phyloP scores from a whole-genome alignment of 2,113 vertebrate genomes.

The Phyllostomus hastatus region DNA sequence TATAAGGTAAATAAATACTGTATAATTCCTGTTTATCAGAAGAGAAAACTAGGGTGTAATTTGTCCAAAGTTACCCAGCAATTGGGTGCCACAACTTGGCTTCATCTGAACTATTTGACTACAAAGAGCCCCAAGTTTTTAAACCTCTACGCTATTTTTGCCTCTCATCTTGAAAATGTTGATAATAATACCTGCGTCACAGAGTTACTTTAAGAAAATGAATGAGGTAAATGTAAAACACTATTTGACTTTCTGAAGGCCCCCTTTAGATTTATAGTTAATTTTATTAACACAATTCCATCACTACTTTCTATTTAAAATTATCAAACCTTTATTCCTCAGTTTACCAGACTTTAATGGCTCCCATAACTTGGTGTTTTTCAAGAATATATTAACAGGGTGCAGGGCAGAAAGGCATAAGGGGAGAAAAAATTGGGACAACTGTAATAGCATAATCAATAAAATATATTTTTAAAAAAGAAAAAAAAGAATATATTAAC shows the following conservation, averaged over 20 bases:
- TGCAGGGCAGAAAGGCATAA: too few relatives aligned
- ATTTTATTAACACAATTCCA: not conserved
- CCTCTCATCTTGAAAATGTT: conserved; percentile 23
- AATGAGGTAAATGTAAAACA: not conserved
- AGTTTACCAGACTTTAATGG: not conserved
- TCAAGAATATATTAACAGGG: not conserved
- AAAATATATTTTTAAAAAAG: too few relatives aligned
- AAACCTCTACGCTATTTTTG: not conserved
- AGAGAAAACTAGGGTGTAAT: not conserved
- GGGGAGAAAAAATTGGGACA: too few relatives aligned
- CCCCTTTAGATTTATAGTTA: not conserved
- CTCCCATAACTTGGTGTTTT: not conserved
- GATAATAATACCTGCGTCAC: not conserved
- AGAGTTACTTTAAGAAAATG: not conserved
- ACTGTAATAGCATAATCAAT: too few relatives aligned
- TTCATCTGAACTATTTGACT: not conserved
- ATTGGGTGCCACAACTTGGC: not conserved
- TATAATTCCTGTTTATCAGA: not conserved
- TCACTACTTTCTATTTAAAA: conserved; percentile 33
- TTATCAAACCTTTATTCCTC: not conserved
- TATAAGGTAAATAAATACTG: not conserved
- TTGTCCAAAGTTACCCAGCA: not conserved
- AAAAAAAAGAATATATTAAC: not conserved
- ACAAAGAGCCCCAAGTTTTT: not conserved
- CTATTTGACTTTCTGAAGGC: not conserved